Base-by-base conservation (phyloP, 2,888 invertebrate species). In the Synergus japonicus region DNA sequence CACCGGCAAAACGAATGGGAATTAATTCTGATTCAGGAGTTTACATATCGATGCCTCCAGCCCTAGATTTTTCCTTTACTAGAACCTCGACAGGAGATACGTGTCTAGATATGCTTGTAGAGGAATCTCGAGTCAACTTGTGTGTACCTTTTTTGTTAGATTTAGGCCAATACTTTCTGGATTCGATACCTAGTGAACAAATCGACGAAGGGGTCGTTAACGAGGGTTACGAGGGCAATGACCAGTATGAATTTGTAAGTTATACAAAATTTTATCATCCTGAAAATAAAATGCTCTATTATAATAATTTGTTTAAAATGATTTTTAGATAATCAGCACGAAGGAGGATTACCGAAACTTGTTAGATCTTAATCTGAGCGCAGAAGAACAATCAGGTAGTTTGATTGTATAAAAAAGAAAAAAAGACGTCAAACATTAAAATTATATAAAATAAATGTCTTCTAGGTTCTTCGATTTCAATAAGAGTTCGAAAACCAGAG, bases 401-500 rank as follows among this genome's bases (percentile, higher is more conserved):
- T 37, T 41, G 1, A 5, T 15, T 54, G 12, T 22, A 22, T 22
- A 22, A 22, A 22, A 22, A 22, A 22, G 22, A 46, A 3, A 22
- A 18, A 60, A 60, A 8, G 10, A 44, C 44, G 2, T 1, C 8
- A 18, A 54, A 54, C 18, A 54, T 18, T 2, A 54, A 18, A 22
- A 12, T 12, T 29, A 3, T 29, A 29, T 3, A 29, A 60, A 29
- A 60, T 13, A 2, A 5, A 5, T 29, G 15, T 18, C 69, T 79
- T 76, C 44, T 93, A 86, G 95, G 95, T 67, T 92, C 96, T 44
- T 95, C 96, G 1, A 92, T 97, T 84, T 96, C 96, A 0, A 93
- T 96, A 41, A 94, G 96, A 87, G 94, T 97, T 86, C 95, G 96
- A 46, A 95, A 96, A 88, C 97, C 97, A 0, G 97, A 97, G 92